Evolutionary conservation across 2,888 invertebrate species (phyloP).

Genomic region (Parnassius orleans): DNA sequence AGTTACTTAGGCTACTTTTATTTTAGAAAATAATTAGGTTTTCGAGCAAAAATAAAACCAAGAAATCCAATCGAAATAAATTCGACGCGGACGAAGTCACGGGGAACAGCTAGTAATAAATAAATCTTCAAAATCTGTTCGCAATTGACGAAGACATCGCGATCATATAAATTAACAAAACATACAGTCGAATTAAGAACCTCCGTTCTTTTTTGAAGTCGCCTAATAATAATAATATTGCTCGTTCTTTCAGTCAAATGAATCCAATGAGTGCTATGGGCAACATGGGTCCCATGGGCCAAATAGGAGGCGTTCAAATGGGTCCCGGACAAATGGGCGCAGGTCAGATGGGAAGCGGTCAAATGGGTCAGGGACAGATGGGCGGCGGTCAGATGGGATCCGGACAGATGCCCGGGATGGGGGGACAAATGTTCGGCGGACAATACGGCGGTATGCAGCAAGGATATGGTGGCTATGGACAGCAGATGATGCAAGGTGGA

Average conservation of each 20-base stretch:
- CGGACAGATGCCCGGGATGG: slow-evolving; percentile 72
- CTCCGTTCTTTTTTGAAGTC: too few species aligned
- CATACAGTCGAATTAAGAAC: too few species aligned
- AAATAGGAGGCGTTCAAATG: slow-evolving; percentile 60
- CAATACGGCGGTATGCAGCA: slow-evolving; percentile 85
- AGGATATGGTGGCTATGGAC: slow-evolving; percentile 66
- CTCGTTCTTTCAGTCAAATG: slow-evolving; percentile 63
- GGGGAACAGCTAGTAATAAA: too few species aligned
- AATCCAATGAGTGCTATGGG: slow-evolving; percentile 71
- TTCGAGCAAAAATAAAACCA: too few species aligned
- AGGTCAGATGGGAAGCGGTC: slow-evolving; percentile 60
- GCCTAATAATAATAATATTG: slow-evolving; percentile 5
- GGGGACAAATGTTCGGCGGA: slow-evolving; percentile 80
- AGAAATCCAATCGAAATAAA: too few species aligned
- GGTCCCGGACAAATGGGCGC: slow-evolving; percentile 64
- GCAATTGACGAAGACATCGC: too few species aligned
- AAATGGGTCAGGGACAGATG: slow-evolving; percentile 71
- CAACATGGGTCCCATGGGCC: slow-evolving; percentile 69
- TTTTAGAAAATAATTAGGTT: too few species aligned
- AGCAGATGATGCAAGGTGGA: slow-evolving; percentile 77
- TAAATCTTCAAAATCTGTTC: too few species aligned
- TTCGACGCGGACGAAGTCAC: too few species aligned
- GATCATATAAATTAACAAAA: too few species aligned
- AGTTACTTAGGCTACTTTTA: too few species aligned
- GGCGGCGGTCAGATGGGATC: slow-evolving; percentile 65